Percentiles rank a stretch among this genome's conserved stretches.
Evolutionary conservation across 1,140 invertebrate species (phyloP).

Genomic region (Zaprionus vittiger): DNA sequence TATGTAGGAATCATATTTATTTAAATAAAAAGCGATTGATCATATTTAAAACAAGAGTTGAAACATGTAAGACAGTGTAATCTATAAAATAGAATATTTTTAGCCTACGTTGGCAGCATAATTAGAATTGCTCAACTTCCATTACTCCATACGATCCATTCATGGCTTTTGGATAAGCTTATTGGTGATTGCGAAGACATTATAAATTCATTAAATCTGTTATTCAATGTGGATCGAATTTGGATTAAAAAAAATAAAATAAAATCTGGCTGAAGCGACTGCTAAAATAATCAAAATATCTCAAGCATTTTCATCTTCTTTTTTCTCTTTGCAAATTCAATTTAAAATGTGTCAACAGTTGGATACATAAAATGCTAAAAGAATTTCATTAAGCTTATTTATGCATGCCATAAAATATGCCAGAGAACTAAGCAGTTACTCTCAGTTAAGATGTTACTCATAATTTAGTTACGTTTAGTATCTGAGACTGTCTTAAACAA

Average conservation of each 20-base stretch:
- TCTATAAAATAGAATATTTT: slow-evolving; percentile 1
- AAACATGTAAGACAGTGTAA: not conserved
- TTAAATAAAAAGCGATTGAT: not conserved
- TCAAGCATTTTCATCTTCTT: slow-evolving; percentile 5
- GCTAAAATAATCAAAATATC: slow-evolving; percentile 1
- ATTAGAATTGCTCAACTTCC: slow-evolving; percentile 37
- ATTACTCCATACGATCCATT: slow-evolving; percentile 22
- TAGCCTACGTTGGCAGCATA: not conserved
- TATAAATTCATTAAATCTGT: slow-evolving; percentile 55
- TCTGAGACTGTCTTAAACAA: not conserved
- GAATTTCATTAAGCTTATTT: not conserved
- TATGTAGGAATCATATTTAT: not conserved
- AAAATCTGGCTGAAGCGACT: slow-evolving; percentile 33
- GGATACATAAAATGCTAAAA: not conserved
- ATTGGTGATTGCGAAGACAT: slow-evolving; percentile 32
- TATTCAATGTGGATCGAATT: slow-evolving; percentile 40
- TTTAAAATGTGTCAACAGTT: slow-evolving; percentile 32
- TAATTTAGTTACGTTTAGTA: not conserved
- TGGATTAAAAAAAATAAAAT: too few species aligned
- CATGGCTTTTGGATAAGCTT: slow-evolving; percentile 6
- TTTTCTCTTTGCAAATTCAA: slow-evolving; percentile 20
- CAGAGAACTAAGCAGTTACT: not conserved
- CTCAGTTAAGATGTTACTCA: not conserved
- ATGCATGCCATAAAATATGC: not conserved
- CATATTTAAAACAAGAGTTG: too few species aligned